Percentiles rank a stretch among this genome's conserved stretches.
Conservation (phyloP, 2,888 invertebrate genomes). For the Eustalomyia histrio region DNA sequence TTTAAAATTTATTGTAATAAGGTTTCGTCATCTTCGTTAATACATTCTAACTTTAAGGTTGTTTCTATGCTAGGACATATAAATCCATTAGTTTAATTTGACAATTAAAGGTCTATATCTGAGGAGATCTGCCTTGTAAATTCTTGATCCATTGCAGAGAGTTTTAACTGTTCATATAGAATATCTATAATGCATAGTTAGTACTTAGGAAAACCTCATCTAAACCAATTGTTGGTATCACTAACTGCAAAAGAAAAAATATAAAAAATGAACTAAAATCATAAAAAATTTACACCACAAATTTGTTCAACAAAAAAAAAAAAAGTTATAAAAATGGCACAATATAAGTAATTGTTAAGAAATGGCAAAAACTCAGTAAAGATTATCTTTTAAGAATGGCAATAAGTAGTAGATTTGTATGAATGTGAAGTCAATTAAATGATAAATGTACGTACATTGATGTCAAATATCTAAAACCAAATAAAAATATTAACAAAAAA, state of each 20-base stretch:
- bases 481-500: background rate
- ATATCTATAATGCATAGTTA: background rate
- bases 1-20: too few relatives aligned
- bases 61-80: too few relatives aligned
- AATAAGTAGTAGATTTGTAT: conserved; percentile 53
- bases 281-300: conserved; percentile 55
- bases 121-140: too few relatives aligned
- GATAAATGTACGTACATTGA: conserved; percentile 55
- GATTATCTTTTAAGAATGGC: conserved; percentile 46
- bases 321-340: conserved; percentile 39
- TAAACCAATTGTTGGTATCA: conserved; percentile 61
- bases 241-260: conserved; percentile 19
- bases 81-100: too few relatives aligned
- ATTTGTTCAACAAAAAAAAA: conserved; percentile 14
- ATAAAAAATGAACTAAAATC: conserved; percentile 6
- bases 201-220: conserved; percentile 57
- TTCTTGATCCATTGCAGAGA: too few relatives aligned
- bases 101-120: too few relatives aligned
- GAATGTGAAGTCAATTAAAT: conserved; percentile 55
- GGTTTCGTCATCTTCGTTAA: too few relatives aligned
- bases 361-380: conserved; percentile 25
- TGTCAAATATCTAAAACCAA: conserved; percentile 21
- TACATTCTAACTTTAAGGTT: too few relatives aligned
- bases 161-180: too few relatives aligned
- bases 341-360: conserved; percentile 15